Evolutionary conservation across 1,140 invertebrate genomes (phyloP).

Genomic region (Lucilia cuprina): DNA sequence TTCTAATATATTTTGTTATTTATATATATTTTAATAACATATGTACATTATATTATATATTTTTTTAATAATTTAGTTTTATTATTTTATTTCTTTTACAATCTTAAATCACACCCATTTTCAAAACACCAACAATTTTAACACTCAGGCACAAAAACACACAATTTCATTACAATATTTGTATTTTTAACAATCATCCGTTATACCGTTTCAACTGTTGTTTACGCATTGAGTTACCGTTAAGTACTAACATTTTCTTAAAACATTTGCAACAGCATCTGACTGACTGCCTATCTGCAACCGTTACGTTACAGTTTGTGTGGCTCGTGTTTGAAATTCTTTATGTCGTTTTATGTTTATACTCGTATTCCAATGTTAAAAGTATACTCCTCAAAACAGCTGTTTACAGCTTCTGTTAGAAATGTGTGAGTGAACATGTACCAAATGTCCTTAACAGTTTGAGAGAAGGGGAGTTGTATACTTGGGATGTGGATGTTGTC

Average conservation of each 20-base stretch:
- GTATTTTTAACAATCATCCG: not conserved
- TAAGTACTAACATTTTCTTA: not conserved
- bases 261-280: conserved; percentile 14
- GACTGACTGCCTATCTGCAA: not conserved
- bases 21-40: not conserved
- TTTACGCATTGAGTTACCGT: conserved; percentile 2
- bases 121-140: not conserved
- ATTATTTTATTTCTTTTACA: not conserved
- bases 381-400: not conserved
- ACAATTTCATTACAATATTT: not conserved
- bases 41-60: not conserved
- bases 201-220: not conserved
- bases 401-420: not conserved
- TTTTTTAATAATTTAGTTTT: not conserved
- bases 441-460: not conserved
- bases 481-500: not conserved
- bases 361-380: not conserved
- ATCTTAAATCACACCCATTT: not conserved
- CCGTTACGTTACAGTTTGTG: not conserved
- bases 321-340: not conserved
- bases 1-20: not conserved
- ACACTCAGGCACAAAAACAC: not conserved
- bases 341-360: not conserved
- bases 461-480: not conserved
- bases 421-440: not conserved